Evolutionary conservation across 35 echinoderm and acorn worm species (phyloP), one percentile per base, ranked within the genome.

Genomic region (Chiridota heheva): DNA sequence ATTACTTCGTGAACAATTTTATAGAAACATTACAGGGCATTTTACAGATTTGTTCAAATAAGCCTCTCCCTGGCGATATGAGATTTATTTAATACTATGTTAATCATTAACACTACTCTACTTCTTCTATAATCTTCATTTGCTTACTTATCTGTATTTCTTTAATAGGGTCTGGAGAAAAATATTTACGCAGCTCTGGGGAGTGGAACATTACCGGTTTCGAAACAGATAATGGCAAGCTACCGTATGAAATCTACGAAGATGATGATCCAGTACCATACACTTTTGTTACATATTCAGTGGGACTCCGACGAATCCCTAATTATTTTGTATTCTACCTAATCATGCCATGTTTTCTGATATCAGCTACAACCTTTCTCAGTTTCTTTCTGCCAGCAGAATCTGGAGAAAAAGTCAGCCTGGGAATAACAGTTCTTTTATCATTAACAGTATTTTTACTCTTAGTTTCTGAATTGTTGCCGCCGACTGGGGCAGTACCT

Each of bases 251-350:
- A 12, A 95, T 95, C 30, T 95, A 95, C 55, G 48, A 74, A 5
- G 93, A 91, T 30, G 87, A 96, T 45, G 56, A 51, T 0, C 76
- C 73, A 0, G 80, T 87, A 74, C 27, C 57, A 1, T 96, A 72
- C 72, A 90, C 77, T 40, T 87, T 76, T 47, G 93, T 90, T 15
- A 66, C 67, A 34, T 96, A 96, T 43, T 91, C 88, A 32, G 84
- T 96, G 40, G 78, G 58, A 60, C 76, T 96, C 16, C 76, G 62
- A 27, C 57, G 93, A 32, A 81, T 96, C 60, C 83, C 93, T 8
- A 91, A 78, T 5, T 96, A 96, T 37, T 96, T 90, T 49, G 93
- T 96, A 20, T 96, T 96, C 78, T 91, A 96, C 78, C 78, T 96
- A 4, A 90, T 96, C n/a, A 96, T 96, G 93, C 93, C 93, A 17